Evolutionary conservation across 2,888 invertebrate species (phyloP).

Genomic region (Cosmopolites sordidus): DNA sequence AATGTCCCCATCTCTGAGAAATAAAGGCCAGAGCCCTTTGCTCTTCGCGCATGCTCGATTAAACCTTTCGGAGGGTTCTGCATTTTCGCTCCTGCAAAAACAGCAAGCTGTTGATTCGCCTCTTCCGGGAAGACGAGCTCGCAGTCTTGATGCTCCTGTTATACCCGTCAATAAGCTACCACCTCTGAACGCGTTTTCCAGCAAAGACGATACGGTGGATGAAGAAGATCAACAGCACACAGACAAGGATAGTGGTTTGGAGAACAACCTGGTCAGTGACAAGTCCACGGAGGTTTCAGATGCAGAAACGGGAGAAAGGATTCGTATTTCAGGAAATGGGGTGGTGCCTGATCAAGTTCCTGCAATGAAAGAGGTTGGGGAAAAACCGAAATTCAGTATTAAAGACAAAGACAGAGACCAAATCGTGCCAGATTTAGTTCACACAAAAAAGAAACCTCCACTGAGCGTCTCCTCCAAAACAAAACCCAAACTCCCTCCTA

Average conservation of each 20-base stretch:
- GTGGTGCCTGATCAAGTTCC: slow-evolving; percentile 16
- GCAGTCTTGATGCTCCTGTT: slow-evolving; percentile 80
- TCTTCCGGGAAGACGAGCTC: slow-evolving; percentile 69
- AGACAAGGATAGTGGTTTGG: slow-evolving; percentile 33
- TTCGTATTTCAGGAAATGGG: slow-evolving; percentile 12
- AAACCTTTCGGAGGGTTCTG: slow-evolving; percentile 81
- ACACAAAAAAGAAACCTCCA: slow-evolving; percentile 27
- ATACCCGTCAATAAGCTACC: slow-evolving; percentile 76
- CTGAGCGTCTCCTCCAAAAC: slow-evolving; percentile 12
- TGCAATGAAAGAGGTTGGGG: neutral
- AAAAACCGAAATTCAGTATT: slow-evolving; percentile 7
- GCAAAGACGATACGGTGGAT: slow-evolving; percentile 83
- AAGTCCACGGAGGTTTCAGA: slow-evolving; percentile 32
- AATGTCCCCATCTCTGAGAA: slow-evolving; percentile 64
- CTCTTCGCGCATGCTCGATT: slow-evolving; percentile 75
- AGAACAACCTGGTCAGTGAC: slow-evolving; percentile 31
- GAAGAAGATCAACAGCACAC: slow-evolving; percentile 63
- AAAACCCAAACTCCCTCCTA: slow-evolving; percentile 29
- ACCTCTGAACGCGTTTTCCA: slow-evolving; percentile 80
- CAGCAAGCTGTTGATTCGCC: slow-evolving; percentile 75
- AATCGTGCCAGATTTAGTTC: slow-evolving; percentile 47
- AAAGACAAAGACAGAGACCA: slow-evolving; percentile 46
- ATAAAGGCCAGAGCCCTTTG: slow-evolving; percentile 71
- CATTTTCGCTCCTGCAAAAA: slow-evolving; percentile 67
- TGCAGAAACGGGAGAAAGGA: slow-evolving; percentile 30